Percentiles rank a stretch among this genome's conserved stretches.
Evolutionary conservation across 2,797 vertebrate genomes (phyloP).

Genomic region (Tragopan temminckii): DNA sequence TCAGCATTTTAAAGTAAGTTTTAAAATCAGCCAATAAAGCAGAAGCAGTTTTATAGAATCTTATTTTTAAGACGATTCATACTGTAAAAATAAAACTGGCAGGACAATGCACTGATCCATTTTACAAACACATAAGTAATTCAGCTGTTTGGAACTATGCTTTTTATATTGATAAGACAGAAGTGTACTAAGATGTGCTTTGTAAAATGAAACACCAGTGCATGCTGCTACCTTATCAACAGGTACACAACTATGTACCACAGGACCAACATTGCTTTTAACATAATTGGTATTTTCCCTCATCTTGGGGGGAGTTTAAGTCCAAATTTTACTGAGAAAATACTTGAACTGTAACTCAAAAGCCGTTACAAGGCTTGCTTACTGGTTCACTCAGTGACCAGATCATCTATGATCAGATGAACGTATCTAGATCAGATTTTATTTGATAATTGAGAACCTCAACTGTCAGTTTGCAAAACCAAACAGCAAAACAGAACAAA

Average conservation of each 20-base stretch:
- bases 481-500: background rate
- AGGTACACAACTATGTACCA: background rate
- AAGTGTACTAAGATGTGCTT: background rate
- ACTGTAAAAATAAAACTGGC: background rate
- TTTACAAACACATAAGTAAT: background rate
- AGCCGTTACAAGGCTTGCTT: background rate
- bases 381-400: background rate
- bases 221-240: background rate
- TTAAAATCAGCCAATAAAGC: background rate
- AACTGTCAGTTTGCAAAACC: background rate
- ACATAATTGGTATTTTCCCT: background rate
- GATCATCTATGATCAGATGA: background rate
- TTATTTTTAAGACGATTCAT: background rate
- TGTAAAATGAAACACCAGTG: background rate
- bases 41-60: background rate
- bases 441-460: background rate
- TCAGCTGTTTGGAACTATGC: background rate
- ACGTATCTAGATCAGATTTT: background rate
- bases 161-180: background rate
- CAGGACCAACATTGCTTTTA: background rate
- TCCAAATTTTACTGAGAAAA: background rate
- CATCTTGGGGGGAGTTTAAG: background rate
- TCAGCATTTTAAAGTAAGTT: constrained; percentile 7
- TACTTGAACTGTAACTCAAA: background rate
- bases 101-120: background rate